Percentiles rank a stretch among this genome's conserved stretches.
phyloP scores from a whole-genome alignment of 2,113 vertebrate genomes.

The Erythrolamprus reginae region DNA sequence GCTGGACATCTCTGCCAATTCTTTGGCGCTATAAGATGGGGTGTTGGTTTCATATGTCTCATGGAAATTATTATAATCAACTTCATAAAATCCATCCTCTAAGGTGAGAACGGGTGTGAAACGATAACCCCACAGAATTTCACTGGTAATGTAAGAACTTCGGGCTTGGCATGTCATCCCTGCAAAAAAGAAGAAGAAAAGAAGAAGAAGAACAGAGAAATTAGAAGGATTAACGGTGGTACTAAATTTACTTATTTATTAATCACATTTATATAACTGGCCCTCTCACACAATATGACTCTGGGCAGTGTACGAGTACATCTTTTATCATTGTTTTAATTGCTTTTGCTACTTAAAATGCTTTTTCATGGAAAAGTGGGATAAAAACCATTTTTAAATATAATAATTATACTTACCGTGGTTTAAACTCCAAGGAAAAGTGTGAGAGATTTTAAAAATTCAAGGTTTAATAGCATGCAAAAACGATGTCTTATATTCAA shows the following conservation, averaged over 20 bases:
- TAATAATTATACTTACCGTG: neutral
- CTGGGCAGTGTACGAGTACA: neutral
- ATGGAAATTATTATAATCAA: constrained; percentile 98
- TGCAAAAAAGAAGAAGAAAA: constrained; percentile 64
- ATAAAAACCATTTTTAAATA: neutral
- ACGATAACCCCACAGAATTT: constrained; percentile 96
- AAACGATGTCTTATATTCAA: neutral
- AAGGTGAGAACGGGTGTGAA: constrained; percentile 94
- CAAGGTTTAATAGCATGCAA: neutral
- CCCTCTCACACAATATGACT: neutral
- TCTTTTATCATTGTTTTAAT: neutral
- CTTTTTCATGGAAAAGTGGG: neutral
- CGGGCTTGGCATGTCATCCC: constrained; percentile 98
- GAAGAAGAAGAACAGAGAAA: too few species aligned
- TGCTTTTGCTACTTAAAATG: neutral
- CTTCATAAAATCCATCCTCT: constrained; percentile 97
- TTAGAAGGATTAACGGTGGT: neutral
- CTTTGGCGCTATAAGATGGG: constrained; percentile 87
- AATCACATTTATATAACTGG: neutral
- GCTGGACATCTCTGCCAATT: constrained; percentile 82
- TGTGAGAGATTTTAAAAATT: neutral
- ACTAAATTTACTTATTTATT: neutral
- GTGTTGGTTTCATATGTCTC: constrained; percentile 96
- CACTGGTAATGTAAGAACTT: constrained; percentile 91
- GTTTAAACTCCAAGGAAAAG: neutral